Conservation (phyloP, 2,888 invertebrate genomes). For the Drosophila stalkeri region DNA sequence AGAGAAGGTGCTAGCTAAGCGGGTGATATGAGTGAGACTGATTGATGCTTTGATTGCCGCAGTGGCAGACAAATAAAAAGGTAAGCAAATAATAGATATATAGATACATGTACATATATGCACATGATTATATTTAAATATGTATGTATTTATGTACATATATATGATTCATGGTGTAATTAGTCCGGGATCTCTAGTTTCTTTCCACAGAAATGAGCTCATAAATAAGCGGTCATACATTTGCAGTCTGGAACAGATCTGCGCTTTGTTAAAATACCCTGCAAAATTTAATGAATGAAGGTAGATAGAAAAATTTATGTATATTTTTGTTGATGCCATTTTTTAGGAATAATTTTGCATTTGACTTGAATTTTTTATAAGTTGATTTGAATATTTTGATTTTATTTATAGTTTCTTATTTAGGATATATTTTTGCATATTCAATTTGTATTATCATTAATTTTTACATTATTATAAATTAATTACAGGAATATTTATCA, state of each 20-base stretch:
- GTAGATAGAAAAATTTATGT: background rate
- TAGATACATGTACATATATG: background rate
- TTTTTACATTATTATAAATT: too few species aligned
- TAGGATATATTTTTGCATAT: too few species aligned
- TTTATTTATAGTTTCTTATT: too few species aligned
- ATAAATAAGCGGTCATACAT: conserved; percentile 55
- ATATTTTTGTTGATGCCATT: background rate
- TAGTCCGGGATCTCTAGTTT: conserved; percentile 55
- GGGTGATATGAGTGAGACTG: conserved; percentile 57
- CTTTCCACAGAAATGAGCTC: conserved; percentile 70
- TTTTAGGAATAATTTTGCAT: background rate
- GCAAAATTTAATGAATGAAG: background rate
- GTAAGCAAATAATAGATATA: conserved; percentile 18
- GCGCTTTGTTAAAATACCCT: conserved; percentile 17
- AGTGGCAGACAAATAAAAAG: conserved; percentile 38
- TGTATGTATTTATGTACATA: background rate
- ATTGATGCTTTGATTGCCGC: conserved; percentile 70
- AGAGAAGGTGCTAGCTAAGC: conserved; percentile 51
- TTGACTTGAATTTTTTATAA: background rate
- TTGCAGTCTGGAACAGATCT: conserved; percentile 42
- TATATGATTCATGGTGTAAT: conserved; percentile 67
- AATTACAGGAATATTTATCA: too few species aligned
- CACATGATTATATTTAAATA: background rate
- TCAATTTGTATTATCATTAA: background rate
- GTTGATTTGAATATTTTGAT: too few species aligned